Conservation (phyloP, 2,888 invertebrate genomes). For the Alcis repandata region DNA sequence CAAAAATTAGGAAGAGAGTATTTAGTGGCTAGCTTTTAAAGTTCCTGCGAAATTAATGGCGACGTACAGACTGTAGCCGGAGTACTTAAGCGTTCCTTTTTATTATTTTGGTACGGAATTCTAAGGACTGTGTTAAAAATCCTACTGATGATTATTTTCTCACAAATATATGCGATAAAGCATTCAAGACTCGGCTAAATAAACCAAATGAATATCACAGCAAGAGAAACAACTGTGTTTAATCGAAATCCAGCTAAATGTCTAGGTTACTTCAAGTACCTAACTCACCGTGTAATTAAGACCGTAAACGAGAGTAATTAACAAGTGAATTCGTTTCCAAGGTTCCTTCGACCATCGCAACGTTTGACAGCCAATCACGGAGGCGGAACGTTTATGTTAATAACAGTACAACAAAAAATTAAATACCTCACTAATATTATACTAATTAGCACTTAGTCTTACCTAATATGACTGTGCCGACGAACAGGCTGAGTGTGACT, state of each 20-base stretch:
- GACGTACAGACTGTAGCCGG: too few relatives aligned
- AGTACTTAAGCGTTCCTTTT: too few relatives aligned
- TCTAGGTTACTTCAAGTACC: constrained; percentile 28
- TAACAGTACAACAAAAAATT: constrained; percentile 27
- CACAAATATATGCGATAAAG: too few relatives aligned
- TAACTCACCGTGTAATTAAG: constrained; percentile 54
- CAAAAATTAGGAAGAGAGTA: too few relatives aligned
- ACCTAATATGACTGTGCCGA: constrained; percentile 97
- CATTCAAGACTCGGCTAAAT: too few relatives aligned
- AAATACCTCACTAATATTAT: constrained; percentile 41
- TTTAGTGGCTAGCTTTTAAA: too few relatives aligned
- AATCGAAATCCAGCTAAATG: background rate
- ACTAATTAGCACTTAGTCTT: constrained; percentile 80
- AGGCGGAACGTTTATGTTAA: constrained; percentile 41
- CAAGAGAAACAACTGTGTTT: background rate
- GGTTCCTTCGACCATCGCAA: constrained; percentile 48
- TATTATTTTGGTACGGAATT: too few relatives aligned
- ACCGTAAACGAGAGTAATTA: constrained; percentile 59
- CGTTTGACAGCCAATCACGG: constrained; percentile 46
- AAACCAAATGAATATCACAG: too few relatives aligned
- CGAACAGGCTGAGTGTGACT: constrained; percentile 96
- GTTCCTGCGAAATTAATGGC: too few relatives aligned
- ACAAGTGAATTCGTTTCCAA: constrained; percentile 50
- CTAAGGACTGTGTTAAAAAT: constrained; percentile 9
- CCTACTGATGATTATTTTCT: too few relatives aligned